These are phyloP conservation scores for Vannuccia rotundouncinata DNA, from an alignment of 2,888 invertebrate species.

Conservation along the genomic window DNA sequence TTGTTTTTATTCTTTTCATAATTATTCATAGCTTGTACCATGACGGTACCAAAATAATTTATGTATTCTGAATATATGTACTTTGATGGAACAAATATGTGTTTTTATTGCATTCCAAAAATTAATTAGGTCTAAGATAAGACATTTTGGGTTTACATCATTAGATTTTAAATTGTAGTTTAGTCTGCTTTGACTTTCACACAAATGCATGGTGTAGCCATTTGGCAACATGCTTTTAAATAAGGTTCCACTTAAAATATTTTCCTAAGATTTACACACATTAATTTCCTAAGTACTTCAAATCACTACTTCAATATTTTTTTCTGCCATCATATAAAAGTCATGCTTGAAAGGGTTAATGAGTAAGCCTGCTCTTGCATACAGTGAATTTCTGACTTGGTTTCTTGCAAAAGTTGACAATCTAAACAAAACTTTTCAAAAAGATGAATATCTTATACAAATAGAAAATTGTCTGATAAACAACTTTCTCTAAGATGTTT, in stretches of 20 bases:
- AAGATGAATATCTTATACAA: not conserved
- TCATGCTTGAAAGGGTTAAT: conserved; percentile 14
- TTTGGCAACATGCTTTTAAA: conserved; percentile 26
- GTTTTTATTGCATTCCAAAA: conserved; percentile 19
- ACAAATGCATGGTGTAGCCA: conserved; percentile 26
- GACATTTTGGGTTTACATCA: conserved; percentile 24
- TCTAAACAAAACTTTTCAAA: conserved; percentile 10
- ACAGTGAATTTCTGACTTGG: conserved; percentile 3
- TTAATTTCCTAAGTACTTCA: conserved; percentile 20
- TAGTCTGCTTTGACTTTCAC: conserved; percentile 23
- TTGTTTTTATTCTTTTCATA: not conserved
- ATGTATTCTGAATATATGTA: not conserved
- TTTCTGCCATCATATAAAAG: conserved; percentile 9
- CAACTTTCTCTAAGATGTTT: not conserved
- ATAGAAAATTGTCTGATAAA: not conserved
- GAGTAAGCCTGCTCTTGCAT: not conserved
- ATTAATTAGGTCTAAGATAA: conserved; percentile 20
- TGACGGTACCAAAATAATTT: not conserved
- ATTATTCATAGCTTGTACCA: not conserved
- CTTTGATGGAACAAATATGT: not conserved
- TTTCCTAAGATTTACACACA: conserved; percentile 26
- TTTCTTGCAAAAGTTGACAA: conserved; percentile 13
- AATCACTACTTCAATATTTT: conserved; percentile 26
- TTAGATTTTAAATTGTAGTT: conserved; percentile 21
- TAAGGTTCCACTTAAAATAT: conserved; percentile 23